Conservation (phyloP, 1,140 invertebrate genomes). For the Globodera rostochiensis region DNA sequence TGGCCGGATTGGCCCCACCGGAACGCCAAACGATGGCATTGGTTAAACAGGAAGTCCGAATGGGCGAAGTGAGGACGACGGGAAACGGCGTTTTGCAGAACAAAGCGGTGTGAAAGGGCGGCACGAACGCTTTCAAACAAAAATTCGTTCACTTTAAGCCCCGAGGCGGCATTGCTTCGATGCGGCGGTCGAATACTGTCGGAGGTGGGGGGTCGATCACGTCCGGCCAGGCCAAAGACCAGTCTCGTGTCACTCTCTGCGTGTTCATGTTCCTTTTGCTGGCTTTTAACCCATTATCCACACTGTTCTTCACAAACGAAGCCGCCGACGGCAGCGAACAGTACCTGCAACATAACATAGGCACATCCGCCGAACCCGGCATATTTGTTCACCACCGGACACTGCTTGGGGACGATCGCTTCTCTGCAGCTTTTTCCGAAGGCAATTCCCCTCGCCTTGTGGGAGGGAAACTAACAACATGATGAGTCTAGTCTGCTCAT, state of each 20-base stretch:
- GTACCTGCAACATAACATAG: constrained; percentile 25
- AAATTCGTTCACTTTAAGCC: constrained; percentile 9
- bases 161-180: background rate
- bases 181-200: constrained; percentile 21
- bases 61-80: background rate
- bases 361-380: constrained; percentile 1
- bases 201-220: constrained; percentile 40
- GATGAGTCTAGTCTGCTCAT: too few species aligned
- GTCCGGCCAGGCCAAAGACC: constrained; percentile 9
- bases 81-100: background rate
- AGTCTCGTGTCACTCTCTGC: constrained; percentile 44
- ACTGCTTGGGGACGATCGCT: constrained; percentile 13
- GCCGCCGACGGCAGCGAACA: constrained; percentile 1
- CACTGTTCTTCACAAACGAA: constrained; percentile 33
- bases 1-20: background rate
- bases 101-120: constrained; percentile 10
- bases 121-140: background rate
- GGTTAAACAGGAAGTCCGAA: background rate
- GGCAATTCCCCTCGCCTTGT: background rate
- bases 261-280: constrained; percentile 53
- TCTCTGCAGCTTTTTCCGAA: constrained; percentile 3
- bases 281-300: constrained; percentile 46
- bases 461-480: too few species aligned
- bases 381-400: constrained; percentile 29
- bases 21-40: constrained; percentile 16